Evolutionary conservation across 2,888 invertebrate species (phyloP).

Genomic region (Caenorhabditis sp.): DNA sequence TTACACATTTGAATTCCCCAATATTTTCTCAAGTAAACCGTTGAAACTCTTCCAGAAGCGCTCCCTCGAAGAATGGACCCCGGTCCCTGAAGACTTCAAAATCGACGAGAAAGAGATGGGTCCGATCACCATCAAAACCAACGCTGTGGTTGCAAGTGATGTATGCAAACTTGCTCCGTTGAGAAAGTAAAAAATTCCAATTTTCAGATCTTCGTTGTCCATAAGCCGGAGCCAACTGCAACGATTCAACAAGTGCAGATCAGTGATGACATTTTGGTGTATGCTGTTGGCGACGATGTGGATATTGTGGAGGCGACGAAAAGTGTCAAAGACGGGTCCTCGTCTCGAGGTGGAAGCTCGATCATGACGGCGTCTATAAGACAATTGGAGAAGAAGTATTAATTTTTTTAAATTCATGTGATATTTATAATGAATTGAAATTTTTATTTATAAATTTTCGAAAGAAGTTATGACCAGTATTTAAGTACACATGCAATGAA

Average conservation of each 20-base stretch:
- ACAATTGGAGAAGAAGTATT: background rate
- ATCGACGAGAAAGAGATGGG: background rate
- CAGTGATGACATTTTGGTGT: background rate
- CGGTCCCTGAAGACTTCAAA: background rate
- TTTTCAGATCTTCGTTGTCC: background rate
- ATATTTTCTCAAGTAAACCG: no score
- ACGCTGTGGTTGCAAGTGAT: background rate
- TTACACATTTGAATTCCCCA: no score
- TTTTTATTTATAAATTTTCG: no score
- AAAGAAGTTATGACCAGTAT: background rate
- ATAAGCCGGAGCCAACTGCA: background rate
- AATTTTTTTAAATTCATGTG: background rate
- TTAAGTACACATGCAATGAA: background rate
- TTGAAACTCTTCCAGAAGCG: background rate
- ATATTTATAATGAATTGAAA: background rate
- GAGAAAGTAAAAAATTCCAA: background rate
- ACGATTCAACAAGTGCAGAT: background rate
- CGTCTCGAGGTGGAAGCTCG: background rate
- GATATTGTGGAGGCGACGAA: background rate
- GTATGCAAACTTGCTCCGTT: background rate
- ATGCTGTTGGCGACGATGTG: background rate
- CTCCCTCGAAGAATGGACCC: background rate
- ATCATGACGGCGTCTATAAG: background rate
- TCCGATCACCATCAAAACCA: background rate
- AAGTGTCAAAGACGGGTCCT: background rate